Conservation (phyloP, 2,888 invertebrate genomes). For the Dolomedes plantarius region DNA sequence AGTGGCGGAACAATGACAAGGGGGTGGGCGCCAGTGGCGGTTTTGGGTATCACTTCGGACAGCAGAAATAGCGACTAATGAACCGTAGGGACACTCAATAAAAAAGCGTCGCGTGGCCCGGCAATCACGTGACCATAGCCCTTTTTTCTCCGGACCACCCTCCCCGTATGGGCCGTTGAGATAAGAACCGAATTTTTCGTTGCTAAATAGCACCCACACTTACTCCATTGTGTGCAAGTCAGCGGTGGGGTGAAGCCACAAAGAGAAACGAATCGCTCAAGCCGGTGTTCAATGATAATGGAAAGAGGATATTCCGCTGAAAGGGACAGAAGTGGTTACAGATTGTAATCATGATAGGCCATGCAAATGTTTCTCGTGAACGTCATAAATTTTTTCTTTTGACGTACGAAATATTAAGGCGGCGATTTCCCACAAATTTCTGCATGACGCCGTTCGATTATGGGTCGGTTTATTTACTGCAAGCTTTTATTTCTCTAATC, state of each 20-base stretch:
- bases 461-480: too few species aligned
- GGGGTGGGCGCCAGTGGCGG: conserved; percentile 54
- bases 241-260: conserved; percentile 4
- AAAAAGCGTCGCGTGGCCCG: conserved; percentile 62
- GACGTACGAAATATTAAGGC: too few species aligned
- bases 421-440: too few species aligned
- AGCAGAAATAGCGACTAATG: conserved; percentile 69
- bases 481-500: too few species aligned
- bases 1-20: conserved; percentile 67
- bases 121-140: conserved; percentile 45
- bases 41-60: conserved; percentile 58
- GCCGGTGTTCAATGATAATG: not conserved
- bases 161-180: conserved; percentile 39
- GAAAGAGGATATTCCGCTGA: not conserved
- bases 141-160: conserved; percentile 19
- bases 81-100: conserved; percentile 67
- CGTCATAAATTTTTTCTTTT: not conserved
- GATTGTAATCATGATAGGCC: not conserved
- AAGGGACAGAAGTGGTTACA: not conserved
- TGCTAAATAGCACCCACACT: not conserved
- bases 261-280: not conserved
- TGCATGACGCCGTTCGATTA: too few species aligned
- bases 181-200: conserved; percentile 17
- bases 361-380: not conserved
- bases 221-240: not conserved